These are phyloP conservation scores for Ladona fulva DNA, from an alignment of 1,140 invertebrate genomes.

Conservation along the genomic window DNA sequence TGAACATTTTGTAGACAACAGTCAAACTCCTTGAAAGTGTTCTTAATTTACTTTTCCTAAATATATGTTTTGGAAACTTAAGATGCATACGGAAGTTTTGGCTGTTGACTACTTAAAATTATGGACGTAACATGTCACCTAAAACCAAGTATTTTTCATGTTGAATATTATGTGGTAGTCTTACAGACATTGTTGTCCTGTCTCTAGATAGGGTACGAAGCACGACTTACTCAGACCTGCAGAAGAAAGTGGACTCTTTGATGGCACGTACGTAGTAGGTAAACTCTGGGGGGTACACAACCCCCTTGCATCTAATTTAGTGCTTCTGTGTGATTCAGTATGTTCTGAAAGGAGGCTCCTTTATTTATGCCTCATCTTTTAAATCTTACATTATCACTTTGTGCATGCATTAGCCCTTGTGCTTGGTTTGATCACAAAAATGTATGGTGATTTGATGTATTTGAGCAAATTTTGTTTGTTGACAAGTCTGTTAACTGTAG, in stretches of 20 bases:
- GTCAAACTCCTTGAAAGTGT: background rate
- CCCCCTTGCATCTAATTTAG: background rate
- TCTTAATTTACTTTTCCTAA: background rate
- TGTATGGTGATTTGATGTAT: no score
- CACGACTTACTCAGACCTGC: conserved; percentile 44
- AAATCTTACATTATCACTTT: no score
- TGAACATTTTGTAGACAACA: background rate
- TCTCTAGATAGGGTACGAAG: conserved; percentile 37
- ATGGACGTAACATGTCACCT: background rate
- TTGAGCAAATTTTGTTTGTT: no score
- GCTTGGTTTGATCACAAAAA: no score
- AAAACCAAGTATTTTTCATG: background rate
- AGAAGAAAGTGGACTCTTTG: conserved; percentile 42
- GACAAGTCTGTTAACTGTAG: no score
- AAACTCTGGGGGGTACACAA: background rate
- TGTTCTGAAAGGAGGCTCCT: background rate
- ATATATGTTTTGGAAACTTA: background rate
- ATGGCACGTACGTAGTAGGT: conserved; percentile 42
- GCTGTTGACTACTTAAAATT: background rate
- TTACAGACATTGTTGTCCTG: conserved; percentile 3
- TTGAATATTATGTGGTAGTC: background rate
- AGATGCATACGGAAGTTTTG: background rate
- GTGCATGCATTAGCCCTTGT: no score
- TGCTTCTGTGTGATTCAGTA: conserved; percentile 20
- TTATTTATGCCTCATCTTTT: no score